phyloP scores from a whole-genome alignment of 2,113 vertebrate species.

The Ceuthmochares aereus region DNA sequence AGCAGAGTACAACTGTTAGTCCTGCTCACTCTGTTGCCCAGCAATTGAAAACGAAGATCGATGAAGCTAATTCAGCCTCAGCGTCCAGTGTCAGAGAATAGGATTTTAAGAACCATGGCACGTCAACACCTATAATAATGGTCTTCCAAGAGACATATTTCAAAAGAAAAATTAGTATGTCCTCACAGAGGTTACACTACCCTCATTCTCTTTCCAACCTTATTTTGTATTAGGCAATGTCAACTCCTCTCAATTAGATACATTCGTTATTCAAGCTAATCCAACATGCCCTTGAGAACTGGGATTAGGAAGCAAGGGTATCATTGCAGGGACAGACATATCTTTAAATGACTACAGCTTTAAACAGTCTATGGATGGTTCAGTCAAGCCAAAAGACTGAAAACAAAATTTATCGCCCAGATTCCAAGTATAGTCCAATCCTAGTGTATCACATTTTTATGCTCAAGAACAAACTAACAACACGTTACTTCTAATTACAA shows the following conservation, averaged over 20 bases:
- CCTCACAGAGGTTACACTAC: background rate
- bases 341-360: background rate
- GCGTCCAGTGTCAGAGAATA: background rate
- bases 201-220: background rate
- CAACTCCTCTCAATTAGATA: background rate
- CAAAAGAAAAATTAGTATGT: background rate
- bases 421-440: background rate
- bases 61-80: background rate
- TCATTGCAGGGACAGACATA: background rate
- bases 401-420: background rate
- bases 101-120: background rate
- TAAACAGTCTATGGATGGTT: background rate
- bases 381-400: background rate
- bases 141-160: background rate
- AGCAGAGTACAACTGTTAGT: background rate
- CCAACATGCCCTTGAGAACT: slow-evolving; percentile 9
- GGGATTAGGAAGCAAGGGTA: background rate
- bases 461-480: background rate
- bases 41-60: background rate
- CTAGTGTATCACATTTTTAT: background rate
- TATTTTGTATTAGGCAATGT: background rate
- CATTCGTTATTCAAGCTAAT: slow-evolving; percentile 15
- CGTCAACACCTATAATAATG: background rate
- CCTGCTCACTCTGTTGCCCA: background rate
- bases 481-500: background rate